Base-by-base conservation (phyloP, 37 sponge, comb jelly and placozoan species). In the Chondrilla cf. caribensis region DNA sequence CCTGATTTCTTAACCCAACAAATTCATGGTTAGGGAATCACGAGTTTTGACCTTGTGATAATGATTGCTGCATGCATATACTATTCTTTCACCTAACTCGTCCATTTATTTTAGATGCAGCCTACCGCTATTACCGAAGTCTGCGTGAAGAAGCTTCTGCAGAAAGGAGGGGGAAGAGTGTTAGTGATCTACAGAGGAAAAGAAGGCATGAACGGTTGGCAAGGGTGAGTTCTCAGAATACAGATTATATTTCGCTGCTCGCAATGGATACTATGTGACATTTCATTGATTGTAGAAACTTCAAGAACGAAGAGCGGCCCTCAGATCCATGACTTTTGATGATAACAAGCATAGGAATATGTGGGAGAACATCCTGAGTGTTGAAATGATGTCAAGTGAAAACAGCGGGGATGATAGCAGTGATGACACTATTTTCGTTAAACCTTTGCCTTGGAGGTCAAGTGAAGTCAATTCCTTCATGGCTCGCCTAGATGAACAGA, bases 151-250 rank as follows among this genome's bases (percentile, higher is more conserved):
- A 62, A 28, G 29, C 29, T n/a, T 62, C 64, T 62, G 64, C 29
- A 28, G 29, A 62, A 62, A n/a, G 64, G 29, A n/a, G 64, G 25
- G 64, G 64, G 4, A 62, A 62, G 29, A n/a, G 29, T n/a, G 29
- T n/a, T 7, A 15, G 25, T 6, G 15, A 62, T n/a, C 22, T 29
- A 15, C 25, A n/a, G 15, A n/a, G 25, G 25, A n/a, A 62, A 28
- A 62, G 64, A n/a, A 62, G 64, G 64, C 64, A 28, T 62, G 64
- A 62, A 28, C 64, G 64, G 29, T 28, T 62, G 64, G 15, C 7
- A 7, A 62, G 64, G 22, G 64, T 62, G 15, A n/a, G 64, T 47
- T 47, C n/a, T 47, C 51, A 14, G 9, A 14, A 47, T 47, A 6
- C 51, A 47, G 9, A 47, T 47, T 47, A 11, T 47, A 11, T 11